A percentile compares a stretch with the other conserved stretches of the same genome.
phyloP scores from a whole-genome alignment of 2,113 vertebrate genomes.

The Struthidea cinerea region DNA sequence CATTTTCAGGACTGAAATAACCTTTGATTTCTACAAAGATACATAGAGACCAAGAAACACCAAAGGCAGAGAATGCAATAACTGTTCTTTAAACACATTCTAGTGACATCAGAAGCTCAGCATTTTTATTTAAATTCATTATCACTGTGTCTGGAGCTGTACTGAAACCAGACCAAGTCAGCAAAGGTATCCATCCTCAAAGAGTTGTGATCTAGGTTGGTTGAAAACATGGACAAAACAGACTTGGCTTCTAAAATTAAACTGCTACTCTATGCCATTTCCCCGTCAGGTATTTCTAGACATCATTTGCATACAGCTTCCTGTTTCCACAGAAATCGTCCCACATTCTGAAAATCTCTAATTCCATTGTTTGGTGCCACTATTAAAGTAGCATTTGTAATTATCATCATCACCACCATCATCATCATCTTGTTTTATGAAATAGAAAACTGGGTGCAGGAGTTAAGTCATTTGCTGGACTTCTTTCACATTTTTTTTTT shows the following conservation, averaged over 20 bases:
- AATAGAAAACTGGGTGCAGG: background rate
- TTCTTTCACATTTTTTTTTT: background rate
- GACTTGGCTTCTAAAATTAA: background rate
- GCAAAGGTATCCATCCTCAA: background rate
- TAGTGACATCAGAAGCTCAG: background rate
- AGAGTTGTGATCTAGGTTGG: background rate
- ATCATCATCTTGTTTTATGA: background rate
- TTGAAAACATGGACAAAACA: background rate
- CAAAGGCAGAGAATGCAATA: background rate
- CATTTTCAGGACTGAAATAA: constrained; percentile 8
- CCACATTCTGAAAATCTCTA: background rate
- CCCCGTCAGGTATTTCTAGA: background rate
- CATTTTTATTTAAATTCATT: background rate
- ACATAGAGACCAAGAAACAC: background rate
- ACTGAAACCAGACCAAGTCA: background rate
- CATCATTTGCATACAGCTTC: background rate
- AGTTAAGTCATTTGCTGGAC: background rate
- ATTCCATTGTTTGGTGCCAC: background rate
- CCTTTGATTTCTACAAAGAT: background rate
- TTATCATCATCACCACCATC: background rate
- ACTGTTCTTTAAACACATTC: background rate
- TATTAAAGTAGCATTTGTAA: background rate
- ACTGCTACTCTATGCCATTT: background rate
- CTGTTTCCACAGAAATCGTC: background rate
- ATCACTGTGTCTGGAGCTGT: background rate